Conservation (phyloP, 2,113 vertebrate species). For the Muntiacus muntjak region DNA sequence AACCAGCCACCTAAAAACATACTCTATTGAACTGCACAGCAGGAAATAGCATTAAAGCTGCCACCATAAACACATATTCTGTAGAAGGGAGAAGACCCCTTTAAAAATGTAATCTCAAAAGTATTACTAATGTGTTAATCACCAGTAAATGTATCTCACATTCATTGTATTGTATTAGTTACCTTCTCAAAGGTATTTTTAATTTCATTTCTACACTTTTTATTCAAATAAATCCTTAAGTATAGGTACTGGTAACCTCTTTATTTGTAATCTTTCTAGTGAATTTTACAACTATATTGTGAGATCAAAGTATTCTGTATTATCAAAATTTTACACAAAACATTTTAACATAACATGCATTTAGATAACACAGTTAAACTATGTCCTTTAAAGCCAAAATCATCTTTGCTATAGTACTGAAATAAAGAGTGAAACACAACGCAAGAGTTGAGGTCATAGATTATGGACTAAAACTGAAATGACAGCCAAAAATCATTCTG, state of each 20-base stretch:
- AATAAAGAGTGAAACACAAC: background rate
- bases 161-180: conserved; percentile 44
- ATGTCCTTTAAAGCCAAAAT: background rate
- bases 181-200: conserved; percentile 33
- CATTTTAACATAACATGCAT: background rate
- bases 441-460: background rate
- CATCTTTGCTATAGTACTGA: background rate
- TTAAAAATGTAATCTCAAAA: conserved; percentile 72
- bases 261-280: background rate
- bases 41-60: conserved; percentile 73
- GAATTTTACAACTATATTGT: background rate
- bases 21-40: conserved; percentile 77
- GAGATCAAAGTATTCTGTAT: background rate
- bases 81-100: conserved; percentile 55
- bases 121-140: conserved; percentile 75
- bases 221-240: conserved; percentile 62
- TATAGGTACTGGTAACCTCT: conserved; percentile 6
- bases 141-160: conserved; percentile 62
- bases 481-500: conserved; percentile 8
- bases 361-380: conserved; percentile 32
- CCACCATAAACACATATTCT: conserved; percentile 54
- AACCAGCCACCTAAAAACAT: conserved; percentile 73
- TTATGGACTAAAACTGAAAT: background rate
- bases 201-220: background rate
- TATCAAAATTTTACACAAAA: background rate